Base-by-base conservation (phyloP, 2,113 vertebrate species). In the Scomber japonicus region DNA sequence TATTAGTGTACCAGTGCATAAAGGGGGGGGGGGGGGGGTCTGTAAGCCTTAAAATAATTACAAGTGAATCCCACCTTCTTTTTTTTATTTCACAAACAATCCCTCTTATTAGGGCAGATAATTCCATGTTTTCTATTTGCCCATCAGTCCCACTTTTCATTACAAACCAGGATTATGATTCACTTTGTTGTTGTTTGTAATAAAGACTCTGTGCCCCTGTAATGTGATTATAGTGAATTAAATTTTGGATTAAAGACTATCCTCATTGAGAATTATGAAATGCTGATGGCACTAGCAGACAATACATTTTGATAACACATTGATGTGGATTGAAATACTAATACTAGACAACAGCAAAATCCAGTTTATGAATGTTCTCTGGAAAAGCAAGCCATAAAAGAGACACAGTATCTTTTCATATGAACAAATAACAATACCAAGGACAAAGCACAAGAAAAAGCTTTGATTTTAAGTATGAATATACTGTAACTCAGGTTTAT, bases 161-260 rank as follows among this genome's bases (percentile, higher is more conserved):
- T 76, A 80, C 45, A 64, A 74, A 70, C 13, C 19, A 11, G 64
- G 50, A 80, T 78, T 64, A 62, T 8, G 3, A 48, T 66, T 45
- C 11, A 2, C 19, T 68, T 49, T 55, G 57, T 60, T 53, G 4
- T 48, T 66, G 46, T 62, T 57, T 50, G n/a, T 55, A 72, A 60
- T 62, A 21, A 70, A 10, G 35, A 10, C 3, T 60, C 46, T 68
- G 31, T 60, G 46, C 19, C 19, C 21, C 35, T 65, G 6, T 61
- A 16, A 57, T 71, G 11, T 30, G 40, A 81, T 82, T 46, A 55
- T 16, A 71, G 17, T 27, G 19, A 79, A 70, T 73, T 68, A 19
- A 54, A 70, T 79, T 81, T 71, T 24, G 56, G 15, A 75, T 88
- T 55, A 59, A 61, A 78, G 35, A 59, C 65, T 51, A 31, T 78